Conservation (phyloP, 2,888 invertebrate genomes). For the Spodoptera littoralis region DNA sequence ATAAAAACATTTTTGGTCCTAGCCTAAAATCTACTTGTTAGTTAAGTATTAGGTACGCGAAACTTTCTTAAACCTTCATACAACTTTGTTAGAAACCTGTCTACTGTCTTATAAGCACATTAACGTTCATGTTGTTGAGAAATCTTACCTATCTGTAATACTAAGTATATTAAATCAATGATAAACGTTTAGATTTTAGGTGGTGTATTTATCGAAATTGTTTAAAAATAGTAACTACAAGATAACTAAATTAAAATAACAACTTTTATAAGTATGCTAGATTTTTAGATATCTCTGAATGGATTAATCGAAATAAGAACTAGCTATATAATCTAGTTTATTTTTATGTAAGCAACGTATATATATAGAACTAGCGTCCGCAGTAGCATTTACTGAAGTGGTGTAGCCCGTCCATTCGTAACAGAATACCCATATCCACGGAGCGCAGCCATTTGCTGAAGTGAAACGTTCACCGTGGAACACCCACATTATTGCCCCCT, state of each 20-base stretch:
- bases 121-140: neutral
- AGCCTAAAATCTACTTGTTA: too few relatives aligned
- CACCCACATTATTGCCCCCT: constrained; percentile 77
- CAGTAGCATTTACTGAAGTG: constrained; percentile 34
- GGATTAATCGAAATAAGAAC: too few relatives aligned
- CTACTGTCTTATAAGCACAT: constrained; percentile 1
- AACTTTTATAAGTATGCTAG: too few relatives aligned
- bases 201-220: too few relatives aligned
- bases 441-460: constrained; percentile 71
- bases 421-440: constrained; percentile 63
- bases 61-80: neutral
- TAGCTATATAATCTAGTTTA: neutral
- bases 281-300: too few relatives aligned
- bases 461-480: constrained; percentile 75
- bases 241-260: too few relatives aligned
- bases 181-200: too few relatives aligned
- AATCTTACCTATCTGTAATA: too few relatives aligned
- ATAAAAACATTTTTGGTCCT: too few relatives aligned
- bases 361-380: constrained; percentile 7
- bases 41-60: too few relatives aligned
- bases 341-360: neutral
- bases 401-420: constrained; percentile 39
- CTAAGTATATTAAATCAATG: too few relatives aligned
- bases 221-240: too few relatives aligned
- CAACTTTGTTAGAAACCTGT: neutral